phyloP scores from a whole-genome alignment of 2,113 vertebrate genomes.

The Larimichthys crocea region DNA sequence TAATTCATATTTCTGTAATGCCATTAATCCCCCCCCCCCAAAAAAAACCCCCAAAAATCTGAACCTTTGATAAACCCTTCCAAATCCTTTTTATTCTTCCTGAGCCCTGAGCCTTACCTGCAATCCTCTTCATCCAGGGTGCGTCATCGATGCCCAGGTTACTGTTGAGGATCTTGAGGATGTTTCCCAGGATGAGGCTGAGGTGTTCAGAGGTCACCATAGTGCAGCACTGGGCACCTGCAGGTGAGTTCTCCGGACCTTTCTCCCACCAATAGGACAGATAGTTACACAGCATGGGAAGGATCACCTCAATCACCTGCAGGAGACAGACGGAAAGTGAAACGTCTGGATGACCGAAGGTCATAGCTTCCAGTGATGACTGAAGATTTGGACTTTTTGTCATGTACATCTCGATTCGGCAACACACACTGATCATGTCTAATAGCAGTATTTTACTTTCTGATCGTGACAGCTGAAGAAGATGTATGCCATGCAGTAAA shows the following conservation, averaged over 20 bases:
- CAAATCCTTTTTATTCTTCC: background rate
- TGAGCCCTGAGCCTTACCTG: conserved; percentile 81
- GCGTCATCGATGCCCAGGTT: conserved; percentile 97
- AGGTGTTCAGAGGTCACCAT: conserved; percentile 94
- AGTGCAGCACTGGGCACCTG: conserved; percentile 87
- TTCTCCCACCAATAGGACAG: conserved; percentile 98
- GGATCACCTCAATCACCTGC: conserved; percentile 93
- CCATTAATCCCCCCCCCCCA: no score
- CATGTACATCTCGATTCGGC: background rate
- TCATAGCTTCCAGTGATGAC: background rate
- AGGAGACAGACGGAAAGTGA: background rate
- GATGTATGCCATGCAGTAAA: no score
- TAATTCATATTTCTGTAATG: background rate
- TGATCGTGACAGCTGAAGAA: no score
- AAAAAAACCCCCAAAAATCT: background rate
- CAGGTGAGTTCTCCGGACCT: conserved; percentile 89
- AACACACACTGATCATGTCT: background rate
- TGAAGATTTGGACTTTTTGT: no score
- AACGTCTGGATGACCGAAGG: background rate
- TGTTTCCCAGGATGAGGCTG: conserved; percentile 93
- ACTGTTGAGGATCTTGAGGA: conserved; percentile 97
- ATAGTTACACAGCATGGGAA: conserved; percentile 98
- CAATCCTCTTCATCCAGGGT: conserved; percentile 99
- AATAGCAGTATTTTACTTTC: background rate
- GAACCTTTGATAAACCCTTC: background rate